phyloP scores from a whole-genome alignment of 2,797 vertebrate genomes.

The Sebastes iracundus region DNA sequence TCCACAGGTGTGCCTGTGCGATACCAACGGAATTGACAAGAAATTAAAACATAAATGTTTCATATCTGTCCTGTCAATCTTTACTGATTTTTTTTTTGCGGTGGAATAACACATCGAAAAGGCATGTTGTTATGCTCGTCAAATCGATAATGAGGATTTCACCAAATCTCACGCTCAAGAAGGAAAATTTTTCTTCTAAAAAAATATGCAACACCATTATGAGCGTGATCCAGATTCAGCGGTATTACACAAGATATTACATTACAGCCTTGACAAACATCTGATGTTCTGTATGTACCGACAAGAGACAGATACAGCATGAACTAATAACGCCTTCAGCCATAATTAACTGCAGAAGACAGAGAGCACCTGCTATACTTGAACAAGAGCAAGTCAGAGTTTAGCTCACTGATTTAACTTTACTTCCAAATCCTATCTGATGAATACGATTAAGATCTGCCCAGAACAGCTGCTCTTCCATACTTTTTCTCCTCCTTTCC shows the following conservation, averaged over 20 bases:
- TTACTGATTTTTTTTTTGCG: slow-evolving; percentile 26
- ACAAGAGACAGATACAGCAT: slow-evolving; percentile 46
- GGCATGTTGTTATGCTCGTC: slow-evolving; percentile 55
- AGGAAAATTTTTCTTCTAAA: slow-evolving; percentile 17
- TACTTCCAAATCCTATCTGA: slow-evolving; percentile 60
- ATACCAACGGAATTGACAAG: slow-evolving; percentile 63
- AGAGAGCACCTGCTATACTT: slow-evolving; percentile 65
- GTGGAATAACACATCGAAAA: slow-evolving; percentile 56
- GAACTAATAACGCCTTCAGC: slow-evolving; percentile 67
- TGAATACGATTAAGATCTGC: slow-evolving; percentile 39
- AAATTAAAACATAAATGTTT: slow-evolving; percentile 77
- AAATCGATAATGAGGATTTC: slow-evolving; percentile 61
- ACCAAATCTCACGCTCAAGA: slow-evolving; percentile 49
- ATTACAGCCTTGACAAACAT: slow-evolving; percentile 46
- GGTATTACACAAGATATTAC: slow-evolving; percentile 33
- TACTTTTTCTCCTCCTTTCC: slow-evolving; percentile 25
- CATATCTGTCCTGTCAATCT: slow-evolving; percentile 73
- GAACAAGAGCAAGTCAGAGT: slow-evolving; percentile 56
- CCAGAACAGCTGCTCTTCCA: slow-evolving; percentile 58
- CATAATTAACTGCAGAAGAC: slow-evolving; percentile 71
- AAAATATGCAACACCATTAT: slow-evolving; percentile 40
- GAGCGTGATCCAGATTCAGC: slow-evolving; percentile 27
- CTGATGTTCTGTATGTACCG: slow-evolving; percentile 33
- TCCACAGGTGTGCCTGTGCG: slow-evolving; percentile 70
- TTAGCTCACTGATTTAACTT: slow-evolving; percentile 64